Evolutionary conservation across 2,113 vertebrate species (phyloP).

Genomic region (Tupaia chinensis): DNA sequence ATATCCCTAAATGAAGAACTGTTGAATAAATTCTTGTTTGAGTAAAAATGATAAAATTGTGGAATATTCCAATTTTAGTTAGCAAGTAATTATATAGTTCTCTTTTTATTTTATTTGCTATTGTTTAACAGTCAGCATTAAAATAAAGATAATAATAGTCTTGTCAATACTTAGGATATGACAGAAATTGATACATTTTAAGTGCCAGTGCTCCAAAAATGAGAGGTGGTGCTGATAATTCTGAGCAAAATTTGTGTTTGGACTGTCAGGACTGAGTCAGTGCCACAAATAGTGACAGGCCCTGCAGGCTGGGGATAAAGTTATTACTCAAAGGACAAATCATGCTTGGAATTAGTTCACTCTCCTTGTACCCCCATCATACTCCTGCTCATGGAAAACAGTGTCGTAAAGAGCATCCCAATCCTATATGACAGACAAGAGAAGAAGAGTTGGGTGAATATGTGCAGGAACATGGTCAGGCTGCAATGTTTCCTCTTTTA

Average conservation of each 20-base stretch:
- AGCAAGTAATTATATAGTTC: not conserved
- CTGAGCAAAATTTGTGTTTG: conserved; percentile 8
- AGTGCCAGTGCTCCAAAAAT: not conserved
- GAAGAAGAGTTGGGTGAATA: not conserved
- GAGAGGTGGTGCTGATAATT: not conserved
- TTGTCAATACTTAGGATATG: conserved; percentile 17
- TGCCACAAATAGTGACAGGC: conserved; percentile 16
- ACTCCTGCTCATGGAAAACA: not conserved
- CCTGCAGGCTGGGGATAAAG: conserved; percentile 1
- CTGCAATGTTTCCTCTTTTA: not conserved
- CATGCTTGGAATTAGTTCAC: not conserved
- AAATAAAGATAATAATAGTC: not conserved
- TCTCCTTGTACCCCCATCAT: not conserved
- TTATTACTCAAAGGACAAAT: conserved; percentile 4
- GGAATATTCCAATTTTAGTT: not conserved
- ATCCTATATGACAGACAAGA: not conserved
- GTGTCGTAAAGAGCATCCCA: not conserved
- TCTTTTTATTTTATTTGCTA: not conserved
- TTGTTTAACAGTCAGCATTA: not conserved
- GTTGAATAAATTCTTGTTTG: not conserved
- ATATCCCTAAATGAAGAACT: conserved; percentile 39
- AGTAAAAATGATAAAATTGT: not conserved
- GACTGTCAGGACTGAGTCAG: conserved; percentile 42
- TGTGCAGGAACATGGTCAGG: not conserved
- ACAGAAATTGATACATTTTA: conserved; percentile 25